These are phyloP conservation scores for Urocitellus parryii DNA, from an alignment of 2,113 vertebrate species.

Conservation along the genomic window DNA sequence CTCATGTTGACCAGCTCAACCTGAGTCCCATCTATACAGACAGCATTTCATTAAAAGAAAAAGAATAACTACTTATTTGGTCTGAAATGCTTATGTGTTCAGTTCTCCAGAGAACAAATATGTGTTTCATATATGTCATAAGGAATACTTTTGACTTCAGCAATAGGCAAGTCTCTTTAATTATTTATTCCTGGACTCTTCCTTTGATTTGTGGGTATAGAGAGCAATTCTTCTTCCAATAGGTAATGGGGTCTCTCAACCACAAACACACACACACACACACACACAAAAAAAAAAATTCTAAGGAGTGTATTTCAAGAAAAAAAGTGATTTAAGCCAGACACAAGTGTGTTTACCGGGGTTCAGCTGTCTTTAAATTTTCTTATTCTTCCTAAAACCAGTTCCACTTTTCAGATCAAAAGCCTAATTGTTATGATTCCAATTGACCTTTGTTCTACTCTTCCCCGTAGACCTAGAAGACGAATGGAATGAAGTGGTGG, in stretches of 20 bases:
- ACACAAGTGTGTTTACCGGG: background rate
- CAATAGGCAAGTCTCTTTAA: background rate
- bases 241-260: background rate
- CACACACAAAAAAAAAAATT: background rate
- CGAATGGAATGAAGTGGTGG: background rate
- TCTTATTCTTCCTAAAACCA: background rate
- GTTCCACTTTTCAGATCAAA: background rate
- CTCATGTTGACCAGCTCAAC: background rate
- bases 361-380: background rate
- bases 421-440: background rate
- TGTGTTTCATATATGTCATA: background rate
- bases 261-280: background rate
- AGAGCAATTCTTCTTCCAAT: background rate
- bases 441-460: background rate
- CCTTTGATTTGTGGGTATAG: background rate
- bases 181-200: background rate
- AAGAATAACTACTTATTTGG: background rate
- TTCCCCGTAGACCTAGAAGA: background rate
- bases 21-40: background rate
- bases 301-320: constrained; percentile 1
- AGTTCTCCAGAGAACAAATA: background rate
- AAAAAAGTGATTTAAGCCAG: background rate
- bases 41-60: constrained; percentile 1
- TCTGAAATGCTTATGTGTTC: background rate
- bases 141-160: background rate